These are phyloP conservation scores for Cheilosia soror DNA, from an alignment of 2,888 invertebrate genomes.

Conservation along the genomic window DNA sequence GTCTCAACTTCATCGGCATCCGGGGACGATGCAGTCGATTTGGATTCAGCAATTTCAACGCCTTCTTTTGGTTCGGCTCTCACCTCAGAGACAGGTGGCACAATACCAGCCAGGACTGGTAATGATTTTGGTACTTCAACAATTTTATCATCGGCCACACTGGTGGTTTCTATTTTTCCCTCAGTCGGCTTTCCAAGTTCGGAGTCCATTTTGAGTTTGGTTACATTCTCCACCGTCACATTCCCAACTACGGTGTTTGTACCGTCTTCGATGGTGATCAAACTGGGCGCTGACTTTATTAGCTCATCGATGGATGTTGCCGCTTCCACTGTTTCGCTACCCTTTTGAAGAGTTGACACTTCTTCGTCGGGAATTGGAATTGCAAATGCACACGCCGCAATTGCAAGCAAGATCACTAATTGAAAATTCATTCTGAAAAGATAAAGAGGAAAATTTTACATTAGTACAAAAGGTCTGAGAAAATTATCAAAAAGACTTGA, in stretches of 20 bases:
- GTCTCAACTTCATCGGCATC: constrained; percentile 41
- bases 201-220: constrained; percentile 66
- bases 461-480: neutral
- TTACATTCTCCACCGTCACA: constrained; percentile 24
- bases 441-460: constrained; percentile 16
- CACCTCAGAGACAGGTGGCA: constrained; percentile 63
- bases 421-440: constrained; percentile 81
- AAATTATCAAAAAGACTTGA: neutral
- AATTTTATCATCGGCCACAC: constrained; percentile 49
- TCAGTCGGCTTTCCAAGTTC: constrained; percentile 76
- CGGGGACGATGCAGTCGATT: constrained; percentile 50
- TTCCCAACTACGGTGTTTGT: constrained; percentile 18
- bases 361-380: constrained; percentile 82
- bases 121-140: constrained; percentile 76
- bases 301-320: constrained; percentile 74
- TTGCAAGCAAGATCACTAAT: constrained; percentile 79
- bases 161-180: constrained; percentile 69
- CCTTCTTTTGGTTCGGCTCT: constrained; percentile 67
- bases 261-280: constrained; percentile 18
- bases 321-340: constrained; percentile 76
- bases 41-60: constrained; percentile 56
- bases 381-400: constrained; percentile 79
- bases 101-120: constrained; percentile 77
- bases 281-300: constrained; percentile 75
- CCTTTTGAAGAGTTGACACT: constrained; percentile 77